Base-by-base conservation (phyloP, 2,113 vertebrate genomes). In the Toxotes jaculatrix region DNA sequence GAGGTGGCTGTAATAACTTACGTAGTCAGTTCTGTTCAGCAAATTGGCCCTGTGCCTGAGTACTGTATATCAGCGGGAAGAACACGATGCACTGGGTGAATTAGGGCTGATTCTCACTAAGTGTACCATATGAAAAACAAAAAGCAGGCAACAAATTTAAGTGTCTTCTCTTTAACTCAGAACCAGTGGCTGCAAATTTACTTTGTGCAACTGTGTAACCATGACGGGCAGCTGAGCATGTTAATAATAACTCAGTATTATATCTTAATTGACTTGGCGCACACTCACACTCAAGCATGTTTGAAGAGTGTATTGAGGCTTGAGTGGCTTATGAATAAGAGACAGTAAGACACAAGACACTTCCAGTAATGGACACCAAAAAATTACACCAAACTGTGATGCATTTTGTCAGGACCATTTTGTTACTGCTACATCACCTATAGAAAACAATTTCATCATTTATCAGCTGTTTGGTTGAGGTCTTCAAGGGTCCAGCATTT, bases 151-250 rank as follows among this genome's bases (percentile, higher is more conserved):
- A 69, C 16, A 45, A 1, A 43, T 60, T n/a, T 14, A 42, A 49
- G 60, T 45, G 57, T 55, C 59, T 8, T 88, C 32, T 74, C 40
- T 71, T 66, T 53, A 75, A 78, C 19, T 5, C 13, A 64, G 59
- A 47, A 42, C 21, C 36, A 49, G 49, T 19, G 34, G 80, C 55
- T 72, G 68, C 10, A 49, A 31, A 61, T 73, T 49, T 47, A 62
- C 38, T 59, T 71, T 61, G 7, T 64, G 63, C 17, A 17, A 19
- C 34, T 38, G 80, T 71, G n/a, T 55, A n/a, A 21, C 10, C 17
- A 75, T 23, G 56, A 60, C 47, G 56, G 60, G 40, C 3, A 34
- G 47, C 49, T 36, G 40, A 60, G 14, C 10, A 34, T 55, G 53
- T 27, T 45, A 27, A 56, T 16, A 62, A 56, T 31, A 13, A 57